phyloP scores from a whole-genome alignment of 2,888 invertebrate genomes.

The Drosophila yooni region DNA sequence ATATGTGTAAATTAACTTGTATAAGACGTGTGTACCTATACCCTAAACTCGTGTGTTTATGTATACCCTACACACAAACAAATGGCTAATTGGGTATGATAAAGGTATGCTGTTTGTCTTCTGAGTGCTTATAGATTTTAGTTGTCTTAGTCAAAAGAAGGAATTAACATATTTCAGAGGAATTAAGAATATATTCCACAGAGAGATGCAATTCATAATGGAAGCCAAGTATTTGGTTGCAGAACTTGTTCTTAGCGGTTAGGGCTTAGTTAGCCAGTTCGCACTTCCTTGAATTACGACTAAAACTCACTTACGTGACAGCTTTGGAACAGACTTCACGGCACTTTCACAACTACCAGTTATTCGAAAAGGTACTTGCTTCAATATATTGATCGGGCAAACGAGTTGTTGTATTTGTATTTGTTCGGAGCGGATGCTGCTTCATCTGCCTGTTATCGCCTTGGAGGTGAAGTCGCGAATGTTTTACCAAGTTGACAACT shows the following conservation, averaged over 20 bases:
- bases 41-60: no score
- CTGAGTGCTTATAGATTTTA: neutral
- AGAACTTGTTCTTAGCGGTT: neutral
- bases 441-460: conserved; percentile 46
- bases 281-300: neutral
- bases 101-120: neutral
- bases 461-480: conserved; percentile 32
- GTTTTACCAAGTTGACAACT: conserved; percentile 15
- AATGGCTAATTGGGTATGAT: neutral
- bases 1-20: neutral
- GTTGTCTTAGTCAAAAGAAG: neutral
- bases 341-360: conserved; percentile 18
- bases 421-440: conserved; percentile 16
- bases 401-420: conserved; percentile 32
- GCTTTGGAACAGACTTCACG: conserved; percentile 11
- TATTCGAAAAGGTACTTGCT: conserved; percentile 17
- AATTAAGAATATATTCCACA: neutral
- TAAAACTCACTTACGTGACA: conserved; percentile 36
- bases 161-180: neutral
- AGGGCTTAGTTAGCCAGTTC: neutral
- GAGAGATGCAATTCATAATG: neutral
- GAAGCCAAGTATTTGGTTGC: neutral
- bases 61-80: neutral
- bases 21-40: neutral
- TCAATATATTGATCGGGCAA: conserved; percentile 49